Evolutionary conservation across 2,113 vertebrate species (phyloP).

Genomic region (Calyptommatus sinebrachiatus): DNA sequence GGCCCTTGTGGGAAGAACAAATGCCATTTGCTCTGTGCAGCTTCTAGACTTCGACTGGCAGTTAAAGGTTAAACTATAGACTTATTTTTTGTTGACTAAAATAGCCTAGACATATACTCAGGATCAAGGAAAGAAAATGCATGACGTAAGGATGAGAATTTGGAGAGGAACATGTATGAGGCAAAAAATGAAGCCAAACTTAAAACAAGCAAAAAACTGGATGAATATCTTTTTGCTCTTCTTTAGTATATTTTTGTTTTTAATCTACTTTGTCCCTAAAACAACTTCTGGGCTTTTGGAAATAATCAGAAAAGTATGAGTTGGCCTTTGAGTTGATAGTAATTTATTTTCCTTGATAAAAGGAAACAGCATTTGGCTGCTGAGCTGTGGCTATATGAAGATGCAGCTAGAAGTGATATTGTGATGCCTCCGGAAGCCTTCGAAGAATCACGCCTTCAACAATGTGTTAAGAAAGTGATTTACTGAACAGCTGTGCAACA

Average conservation of each 20-base stretch:
- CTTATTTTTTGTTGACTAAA: not conserved
- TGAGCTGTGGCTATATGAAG: too few species aligned
- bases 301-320: not conserved
- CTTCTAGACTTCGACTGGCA: conserved; percentile 97
- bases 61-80: conserved; percentile 79
- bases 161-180: not conserved
- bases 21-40: conserved; percentile 80
- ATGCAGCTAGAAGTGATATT: too few species aligned
- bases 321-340: not conserved
- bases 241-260: not conserved
- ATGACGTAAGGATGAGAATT: too few species aligned
- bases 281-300: not conserved
- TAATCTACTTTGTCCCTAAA: not conserved
- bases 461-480: too few species aligned
- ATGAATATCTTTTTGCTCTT: not conserved
- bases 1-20: conserved; percentile 79
- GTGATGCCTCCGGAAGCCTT: too few species aligned
- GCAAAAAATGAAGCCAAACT: not conserved
- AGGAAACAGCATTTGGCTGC: not conserved
- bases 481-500: too few species aligned
- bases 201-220: not conserved
- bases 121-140: not conserved
- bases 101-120: not conserved
- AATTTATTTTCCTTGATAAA: not conserved
- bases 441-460: too few species aligned